These are phyloP conservation scores for Cheiracanthium punctorium DNA, from an alignment of 2,888 invertebrate genomes.

Conservation along the genomic window DNA sequence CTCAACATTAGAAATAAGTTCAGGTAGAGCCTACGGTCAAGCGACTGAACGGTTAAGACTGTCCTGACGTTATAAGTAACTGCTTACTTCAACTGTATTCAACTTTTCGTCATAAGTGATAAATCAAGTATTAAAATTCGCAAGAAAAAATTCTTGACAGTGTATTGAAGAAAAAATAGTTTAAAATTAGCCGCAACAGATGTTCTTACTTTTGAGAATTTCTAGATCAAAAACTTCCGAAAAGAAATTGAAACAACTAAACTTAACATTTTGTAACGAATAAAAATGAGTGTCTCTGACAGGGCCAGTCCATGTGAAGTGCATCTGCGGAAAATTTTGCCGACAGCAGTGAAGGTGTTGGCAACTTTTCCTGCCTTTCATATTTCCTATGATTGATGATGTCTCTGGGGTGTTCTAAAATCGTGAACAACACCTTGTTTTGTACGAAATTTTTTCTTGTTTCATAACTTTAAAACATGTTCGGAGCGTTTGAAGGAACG, in stretches of 20 bases:
- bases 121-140: no score
- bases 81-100: no score
- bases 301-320: neutral
- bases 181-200: no score
- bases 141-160: no score
- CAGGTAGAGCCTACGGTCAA: no score
- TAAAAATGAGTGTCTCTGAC: neutral
- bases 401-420: slow-evolving; percentile 7
- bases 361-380: neutral
- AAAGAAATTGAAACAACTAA: neutral
- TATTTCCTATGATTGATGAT: neutral
- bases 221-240: neutral
- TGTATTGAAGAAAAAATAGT: no score
- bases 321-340: slow-evolving; percentile 2
- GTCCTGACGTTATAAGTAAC: no score
- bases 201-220: neutral
- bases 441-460: neutral
- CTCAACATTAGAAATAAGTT: no score
- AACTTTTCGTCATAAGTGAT: no score
- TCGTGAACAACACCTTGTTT: neutral
- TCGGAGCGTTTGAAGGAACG: neutral
- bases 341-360: neutral
- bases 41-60: no score
- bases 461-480: neutral
- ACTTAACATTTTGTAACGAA: neutral